Conservation (phyloP, 2,888 invertebrate species). For the Cistogaster globosa region DNA sequence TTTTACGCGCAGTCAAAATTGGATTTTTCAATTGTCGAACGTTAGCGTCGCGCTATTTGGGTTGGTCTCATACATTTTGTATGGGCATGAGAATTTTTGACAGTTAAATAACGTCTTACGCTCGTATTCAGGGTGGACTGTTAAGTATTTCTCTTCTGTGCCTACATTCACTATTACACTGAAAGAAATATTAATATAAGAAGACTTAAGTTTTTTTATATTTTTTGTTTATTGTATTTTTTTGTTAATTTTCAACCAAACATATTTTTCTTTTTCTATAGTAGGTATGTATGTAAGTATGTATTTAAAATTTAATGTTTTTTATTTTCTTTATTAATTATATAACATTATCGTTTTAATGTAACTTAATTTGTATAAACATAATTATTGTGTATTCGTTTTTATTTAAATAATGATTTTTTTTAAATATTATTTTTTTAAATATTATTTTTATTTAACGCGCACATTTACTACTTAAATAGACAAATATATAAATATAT, state of each 20-base stretch:
- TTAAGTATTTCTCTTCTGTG: no score
- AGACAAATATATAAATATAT: constrained; percentile 76
- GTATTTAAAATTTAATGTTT: constrained; percentile 47
- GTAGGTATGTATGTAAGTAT: not conserved
- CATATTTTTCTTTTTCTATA: constrained; percentile 42
- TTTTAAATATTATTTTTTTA: constrained; percentile 14
- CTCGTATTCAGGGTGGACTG: no score
- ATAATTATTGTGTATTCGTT: constrained; percentile 37
- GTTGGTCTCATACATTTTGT: no score
- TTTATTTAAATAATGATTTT: constrained; percentile 25
- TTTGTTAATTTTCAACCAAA: constrained; percentile 65
- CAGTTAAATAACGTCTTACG: no score
- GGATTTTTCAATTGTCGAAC: no score
- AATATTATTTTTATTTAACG: constrained; percentile 33
- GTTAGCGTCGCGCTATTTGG: no score
- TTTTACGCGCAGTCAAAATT: no score
- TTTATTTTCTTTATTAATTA: constrained; percentile 37
- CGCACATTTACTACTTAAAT: constrained; percentile 72
- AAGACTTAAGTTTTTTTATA: constrained; percentile 14
- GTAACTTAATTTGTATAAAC: constrained; percentile 61
- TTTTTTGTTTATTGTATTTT: constrained; percentile 60
- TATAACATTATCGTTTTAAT: constrained; percentile 60
- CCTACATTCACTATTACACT: not conserved
- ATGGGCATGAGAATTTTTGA: no score
- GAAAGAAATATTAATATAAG: not conserved